phyloP scores from a whole-genome alignment of 1,140 invertebrate genomes.

The Macrobrachium rosenbergii region DNA sequence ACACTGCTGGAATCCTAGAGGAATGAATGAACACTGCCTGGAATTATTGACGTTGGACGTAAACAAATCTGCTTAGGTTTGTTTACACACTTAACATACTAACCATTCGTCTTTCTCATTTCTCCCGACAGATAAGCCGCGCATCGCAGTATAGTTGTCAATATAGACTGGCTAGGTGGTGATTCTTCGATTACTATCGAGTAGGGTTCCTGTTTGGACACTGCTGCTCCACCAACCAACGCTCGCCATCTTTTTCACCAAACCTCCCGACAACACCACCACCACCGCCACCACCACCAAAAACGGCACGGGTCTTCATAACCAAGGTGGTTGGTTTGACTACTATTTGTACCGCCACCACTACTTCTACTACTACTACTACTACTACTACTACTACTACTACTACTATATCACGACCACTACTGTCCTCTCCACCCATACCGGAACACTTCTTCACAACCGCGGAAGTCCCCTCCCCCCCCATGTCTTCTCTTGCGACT shows the following conservation, averaged over 20 bases:
- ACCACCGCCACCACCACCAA: slow-evolving; percentile 37
- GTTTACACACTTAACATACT: not conserved
- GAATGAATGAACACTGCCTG: too few relatives aligned
- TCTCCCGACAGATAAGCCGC: slow-evolving; percentile 26
- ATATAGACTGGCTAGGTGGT: slow-evolving; percentile 14
- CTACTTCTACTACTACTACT: slow-evolving; percentile 17
- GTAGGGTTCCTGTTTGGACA: slow-evolving; percentile 10
- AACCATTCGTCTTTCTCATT: not conserved
- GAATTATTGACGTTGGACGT: too few relatives aligned
- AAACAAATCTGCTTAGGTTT: too few relatives aligned
- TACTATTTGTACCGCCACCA: slow-evolving; percentile 14
- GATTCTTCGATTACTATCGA: not conserved
- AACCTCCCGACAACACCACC: not conserved
- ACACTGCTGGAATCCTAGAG: too few relatives aligned
- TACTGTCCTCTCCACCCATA: slow-evolving; percentile 15
- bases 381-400: slow-evolving; percentile 11
- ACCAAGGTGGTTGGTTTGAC: too few relatives aligned
- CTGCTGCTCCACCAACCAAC: not conserved
- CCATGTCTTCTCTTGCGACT: not conserved
- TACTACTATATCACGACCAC: slow-evolving; percentile 1
- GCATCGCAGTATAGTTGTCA: slow-evolving; percentile 18
- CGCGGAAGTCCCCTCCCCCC: not conserved
- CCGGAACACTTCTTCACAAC: slow-evolving; percentile 7
- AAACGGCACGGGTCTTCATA: slow-evolving; percentile 14
- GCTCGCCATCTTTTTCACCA: slow-evolving; percentile 6